These are phyloP conservation scores for Hemichromis elongatus DNA, from an alignment of 2,113 vertebrate genomes.

Conservation along the genomic window DNA sequence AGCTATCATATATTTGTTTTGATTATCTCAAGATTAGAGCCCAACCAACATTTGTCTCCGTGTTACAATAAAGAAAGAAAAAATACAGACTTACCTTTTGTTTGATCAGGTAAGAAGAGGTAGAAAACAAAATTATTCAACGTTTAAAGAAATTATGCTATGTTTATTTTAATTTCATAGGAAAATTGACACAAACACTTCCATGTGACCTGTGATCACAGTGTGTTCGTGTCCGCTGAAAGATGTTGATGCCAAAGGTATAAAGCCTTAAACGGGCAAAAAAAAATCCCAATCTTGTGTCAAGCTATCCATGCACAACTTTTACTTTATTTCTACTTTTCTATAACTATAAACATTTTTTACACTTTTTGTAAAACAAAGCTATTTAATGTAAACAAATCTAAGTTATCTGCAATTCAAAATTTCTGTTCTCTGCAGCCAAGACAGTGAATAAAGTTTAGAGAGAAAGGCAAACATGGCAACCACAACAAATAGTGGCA, in stretches of 20 bases:
- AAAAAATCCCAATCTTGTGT: neutral
- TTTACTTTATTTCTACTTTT: neutral
- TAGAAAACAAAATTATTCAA: neutral
- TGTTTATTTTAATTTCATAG: neutral
- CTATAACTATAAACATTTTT: neutral
- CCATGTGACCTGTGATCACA: neutral
- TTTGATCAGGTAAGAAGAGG: neutral
- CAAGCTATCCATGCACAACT: neutral
- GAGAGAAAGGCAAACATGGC: neutral
- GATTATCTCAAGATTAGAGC: neutral
- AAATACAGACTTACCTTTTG: constrained; percentile 33
- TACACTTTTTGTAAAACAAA: neutral
- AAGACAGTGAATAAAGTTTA: neutral
- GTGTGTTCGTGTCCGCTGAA: neutral
- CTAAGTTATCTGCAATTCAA: neutral
- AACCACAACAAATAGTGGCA: neutral
- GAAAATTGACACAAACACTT: neutral
- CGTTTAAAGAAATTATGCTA: neutral
- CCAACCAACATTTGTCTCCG: neutral
- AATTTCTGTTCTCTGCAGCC: neutral
- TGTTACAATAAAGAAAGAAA: neutral
- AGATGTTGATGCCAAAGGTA: neutral
- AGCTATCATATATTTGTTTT: neutral
- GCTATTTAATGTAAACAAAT: neutral
- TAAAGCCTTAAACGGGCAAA: neutral